These are phyloP conservation scores for Harmothoe impar DNA, from an alignment of 2,888 invertebrate genomes.

Conservation along the genomic window DNA sequence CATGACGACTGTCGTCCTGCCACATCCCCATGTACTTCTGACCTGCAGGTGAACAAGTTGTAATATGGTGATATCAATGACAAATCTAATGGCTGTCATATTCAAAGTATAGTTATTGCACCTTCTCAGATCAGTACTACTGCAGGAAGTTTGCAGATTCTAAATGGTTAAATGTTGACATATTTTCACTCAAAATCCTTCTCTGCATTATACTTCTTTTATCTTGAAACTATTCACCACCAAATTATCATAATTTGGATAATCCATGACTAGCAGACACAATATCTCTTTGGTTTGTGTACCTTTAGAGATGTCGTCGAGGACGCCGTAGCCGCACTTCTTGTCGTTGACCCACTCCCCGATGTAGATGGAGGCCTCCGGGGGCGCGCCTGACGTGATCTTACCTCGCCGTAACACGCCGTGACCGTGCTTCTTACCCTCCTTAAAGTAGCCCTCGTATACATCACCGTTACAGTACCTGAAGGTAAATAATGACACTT, in stretches of 20 bases:
- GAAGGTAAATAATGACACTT: too few species aligned
- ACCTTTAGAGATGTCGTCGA: conserved; percentile 92
- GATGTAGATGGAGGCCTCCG: conserved; percentile 88
- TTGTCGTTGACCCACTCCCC: conserved; percentile 92
- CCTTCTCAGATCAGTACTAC: too few species aligned
- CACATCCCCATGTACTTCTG: conserved; percentile 96
- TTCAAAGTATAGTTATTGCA: too few species aligned
- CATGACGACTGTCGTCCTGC: conserved; percentile 92
- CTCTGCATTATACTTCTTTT: too few species aligned
- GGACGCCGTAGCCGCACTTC: conserved; percentile 93
- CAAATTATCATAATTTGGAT: too few species aligned
- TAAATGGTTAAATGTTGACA: too few species aligned
- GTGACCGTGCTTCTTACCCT: conserved; percentile 92
- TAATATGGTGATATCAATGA: not conserved
- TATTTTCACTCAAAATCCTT: too few species aligned
- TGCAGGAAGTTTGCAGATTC: too few species aligned
- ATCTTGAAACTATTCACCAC: too few species aligned
- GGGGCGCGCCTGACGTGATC: conserved; percentile 87
- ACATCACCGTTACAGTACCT: conserved; percentile 90
- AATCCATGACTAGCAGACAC: too few species aligned
- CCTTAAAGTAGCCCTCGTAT: conserved; percentile 94
- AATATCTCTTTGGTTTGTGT: too few species aligned
- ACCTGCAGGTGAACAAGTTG: conserved; percentile 84
- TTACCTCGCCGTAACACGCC: conserved; percentile 92
- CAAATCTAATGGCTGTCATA: not conserved